phyloP scores from a whole-genome alignment of 2,113 vertebrate genomes.

The Podarcis raffonei region DNA sequence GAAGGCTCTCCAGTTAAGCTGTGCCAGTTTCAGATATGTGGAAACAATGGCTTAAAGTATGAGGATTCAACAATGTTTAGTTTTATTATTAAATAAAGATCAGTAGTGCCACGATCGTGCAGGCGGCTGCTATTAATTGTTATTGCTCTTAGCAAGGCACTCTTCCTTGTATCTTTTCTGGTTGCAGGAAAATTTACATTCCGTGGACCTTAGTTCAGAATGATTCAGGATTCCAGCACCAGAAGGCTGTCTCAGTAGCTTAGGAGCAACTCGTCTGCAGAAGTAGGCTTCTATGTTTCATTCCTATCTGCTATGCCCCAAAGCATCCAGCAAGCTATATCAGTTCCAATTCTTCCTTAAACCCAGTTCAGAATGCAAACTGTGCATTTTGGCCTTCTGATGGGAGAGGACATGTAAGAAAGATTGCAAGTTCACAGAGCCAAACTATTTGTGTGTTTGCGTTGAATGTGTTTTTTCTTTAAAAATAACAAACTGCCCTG shows the following conservation, averaged over 20 bases:
- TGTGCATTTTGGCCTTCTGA: no score
- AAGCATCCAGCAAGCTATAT: neutral
- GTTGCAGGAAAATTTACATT: neutral
- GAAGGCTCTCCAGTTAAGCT: neutral
- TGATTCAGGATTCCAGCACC: neutral
- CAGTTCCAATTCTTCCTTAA: neutral
- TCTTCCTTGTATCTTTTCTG: slow-evolving; percentile 7
- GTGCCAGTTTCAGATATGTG: slow-evolving; percentile 15
- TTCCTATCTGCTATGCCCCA: neutral
- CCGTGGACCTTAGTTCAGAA: neutral
- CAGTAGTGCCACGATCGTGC: slow-evolving; percentile 33
- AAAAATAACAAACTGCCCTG: neutral
- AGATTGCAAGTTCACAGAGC: no score
- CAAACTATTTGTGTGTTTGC: no score
- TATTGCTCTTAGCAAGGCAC: slow-evolving; percentile 3
- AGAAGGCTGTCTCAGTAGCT: neutral
- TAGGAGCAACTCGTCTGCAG: neutral
- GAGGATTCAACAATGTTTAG: slow-evolving; percentile 46
- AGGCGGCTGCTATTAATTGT: neutral
- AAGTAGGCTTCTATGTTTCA: no score
- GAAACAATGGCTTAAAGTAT: slow-evolving; percentile 28
- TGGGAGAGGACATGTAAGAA: no score
- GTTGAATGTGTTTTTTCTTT: neutral
- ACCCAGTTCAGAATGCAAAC: neutral
- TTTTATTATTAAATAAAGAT: slow-evolving; percentile 48